A percentile compares a stretch with the other conserved stretches of the same genome.
Evolutionary conservation across 2,888 invertebrate genomes (phyloP).

Genomic region (Pristionchus mayeri): DNA sequence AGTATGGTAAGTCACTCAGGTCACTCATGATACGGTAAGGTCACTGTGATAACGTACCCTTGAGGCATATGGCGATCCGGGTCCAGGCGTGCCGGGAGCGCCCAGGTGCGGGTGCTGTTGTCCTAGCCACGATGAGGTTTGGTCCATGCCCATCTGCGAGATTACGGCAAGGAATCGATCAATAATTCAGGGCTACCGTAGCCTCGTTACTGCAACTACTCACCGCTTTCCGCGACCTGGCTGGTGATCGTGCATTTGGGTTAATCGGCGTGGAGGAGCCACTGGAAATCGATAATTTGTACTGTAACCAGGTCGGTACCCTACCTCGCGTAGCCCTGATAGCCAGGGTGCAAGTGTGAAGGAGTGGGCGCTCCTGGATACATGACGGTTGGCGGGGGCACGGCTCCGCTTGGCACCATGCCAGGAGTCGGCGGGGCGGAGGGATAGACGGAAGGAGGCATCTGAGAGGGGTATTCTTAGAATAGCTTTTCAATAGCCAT

Average conservation of each 20-base stretch:
- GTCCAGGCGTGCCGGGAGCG: background rate
- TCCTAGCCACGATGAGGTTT: background rate
- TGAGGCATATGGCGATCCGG: background rate
- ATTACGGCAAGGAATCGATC: background rate
- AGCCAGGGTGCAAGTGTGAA: background rate
- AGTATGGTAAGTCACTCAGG: background rate
- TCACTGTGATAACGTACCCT: background rate
- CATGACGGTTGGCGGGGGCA: background rate
- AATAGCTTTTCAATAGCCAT: no score
- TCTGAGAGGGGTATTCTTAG: background rate
- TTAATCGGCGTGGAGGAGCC: slow-evolving; percentile 9
- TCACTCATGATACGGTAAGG: background rate
- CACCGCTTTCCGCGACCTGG: background rate
- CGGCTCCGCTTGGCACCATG: background rate
- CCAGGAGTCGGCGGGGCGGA: background rate
- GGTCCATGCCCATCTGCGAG: background rate
- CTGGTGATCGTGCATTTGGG: background rate
- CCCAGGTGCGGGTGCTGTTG: slow-evolving; percentile 16
- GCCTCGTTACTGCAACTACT: background rate
- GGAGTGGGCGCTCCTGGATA: background rate
- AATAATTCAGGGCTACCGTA: no score
- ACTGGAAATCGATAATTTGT: background rate
- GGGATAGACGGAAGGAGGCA: slow-evolving; percentile 16
- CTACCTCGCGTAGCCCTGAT: slow-evolving; percentile 1
- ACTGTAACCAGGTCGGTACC: background rate